These are phyloP conservation scores for Phaethon lepturus DNA, from an alignment of 2,113 vertebrate species.

Conservation along the genomic window DNA sequence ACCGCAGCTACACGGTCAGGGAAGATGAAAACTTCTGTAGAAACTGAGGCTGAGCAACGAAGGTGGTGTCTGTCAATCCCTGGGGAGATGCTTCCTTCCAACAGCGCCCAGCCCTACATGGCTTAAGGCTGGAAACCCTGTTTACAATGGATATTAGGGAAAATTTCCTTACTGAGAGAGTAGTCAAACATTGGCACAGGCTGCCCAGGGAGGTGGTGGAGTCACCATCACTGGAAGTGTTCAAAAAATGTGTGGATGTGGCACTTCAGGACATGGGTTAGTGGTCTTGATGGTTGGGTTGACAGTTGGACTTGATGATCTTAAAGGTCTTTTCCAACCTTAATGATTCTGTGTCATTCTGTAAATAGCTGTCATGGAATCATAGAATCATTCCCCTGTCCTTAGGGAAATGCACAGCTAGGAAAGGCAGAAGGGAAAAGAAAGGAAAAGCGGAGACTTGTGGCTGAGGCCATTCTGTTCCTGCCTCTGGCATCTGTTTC, in stretches of 20 bases:
- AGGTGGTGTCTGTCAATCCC: neutral
- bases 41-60: neutral
- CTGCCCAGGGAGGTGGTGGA: no score
- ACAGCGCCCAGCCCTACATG: neutral
- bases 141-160: neutral
- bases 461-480: neutral
- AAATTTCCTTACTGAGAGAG: no score
- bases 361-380: no score
- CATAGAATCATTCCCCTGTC: neutral
- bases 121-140: neutral
- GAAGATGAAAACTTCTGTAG: neutral
- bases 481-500: neutral
- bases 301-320: no score
- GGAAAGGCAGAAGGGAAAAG: neutral
- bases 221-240: no score
- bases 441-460: neutral
- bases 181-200: no score
- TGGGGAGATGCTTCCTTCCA: neutral
- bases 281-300: no score
- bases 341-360: no score
- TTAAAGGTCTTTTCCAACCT: no score
- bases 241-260: no score
- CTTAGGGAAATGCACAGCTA: neutral
- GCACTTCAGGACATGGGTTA: no score
- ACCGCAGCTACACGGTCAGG: neutral